Base-by-base conservation (phyloP, 2,888 invertebrate species). In the Adineta ricciae region DNA sequence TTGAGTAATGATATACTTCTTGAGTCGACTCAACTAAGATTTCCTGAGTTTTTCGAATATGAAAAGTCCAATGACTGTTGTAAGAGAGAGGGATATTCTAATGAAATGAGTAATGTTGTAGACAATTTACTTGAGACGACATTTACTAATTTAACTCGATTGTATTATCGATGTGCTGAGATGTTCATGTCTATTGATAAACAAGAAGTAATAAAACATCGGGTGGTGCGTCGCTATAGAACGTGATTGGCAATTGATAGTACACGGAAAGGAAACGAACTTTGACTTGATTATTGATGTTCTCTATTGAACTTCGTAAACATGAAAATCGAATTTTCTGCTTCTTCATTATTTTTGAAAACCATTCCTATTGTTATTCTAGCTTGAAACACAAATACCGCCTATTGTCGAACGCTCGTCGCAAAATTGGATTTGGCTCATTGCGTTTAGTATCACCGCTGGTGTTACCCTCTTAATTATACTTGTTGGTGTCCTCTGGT, bases 351-450 rank as follows among this genome's bases (percentile, higher is more conserved):
- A 32, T 64, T 4, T 64, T 2, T 27, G 2, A 7, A 16, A 38
- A 38, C 8, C 38, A 8, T 36, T 73, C 38, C 41, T 46, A 8
- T 46, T 46, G 11, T 46, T 11, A 46, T 78, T 36, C 41, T 78
- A 78, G 78, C 78, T 78, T 41, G 78, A 78, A 78, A 78, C 78
- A n/a, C 78, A 78, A 78, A 41, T 78, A 78, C 41, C 41, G 32
- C 78, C 78, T 24, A 78, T 78, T n/a, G 38, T 41, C 24, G 78
- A 78, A 41, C 78, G 78, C 41, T 78, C 78, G 1, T 64, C 64
- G 2, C 78, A 78, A n/a, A 24, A 38, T 78, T 78, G 78, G 78
- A 2, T 78, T n/a, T 78, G 78, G 78, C 78, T 78, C 24, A 78
- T 78, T 32, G 78, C 41, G 9, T 24, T 78, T 38, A 78, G 78